phyloP scores from a whole-genome alignment of 37 sponge, comb jelly and placozoan genomes.

The Ephydatia muelleri region DNA sequence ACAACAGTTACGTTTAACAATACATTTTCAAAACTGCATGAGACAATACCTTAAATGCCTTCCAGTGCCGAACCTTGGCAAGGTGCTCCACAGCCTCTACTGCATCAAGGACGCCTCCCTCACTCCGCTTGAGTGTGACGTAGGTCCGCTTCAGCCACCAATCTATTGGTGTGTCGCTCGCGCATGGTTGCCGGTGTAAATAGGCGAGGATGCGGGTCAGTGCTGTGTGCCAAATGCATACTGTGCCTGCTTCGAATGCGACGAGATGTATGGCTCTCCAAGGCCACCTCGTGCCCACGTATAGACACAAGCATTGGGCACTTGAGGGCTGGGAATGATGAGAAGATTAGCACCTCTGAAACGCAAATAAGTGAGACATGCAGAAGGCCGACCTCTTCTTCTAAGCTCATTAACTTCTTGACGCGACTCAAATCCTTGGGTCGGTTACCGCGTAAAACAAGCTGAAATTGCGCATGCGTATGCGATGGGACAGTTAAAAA shows the following conservation, averaged over 20 bases:
- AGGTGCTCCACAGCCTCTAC: conserved; percentile 27
- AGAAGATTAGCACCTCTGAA: background rate
- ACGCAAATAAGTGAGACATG: background rate
- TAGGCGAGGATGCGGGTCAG: background rate
- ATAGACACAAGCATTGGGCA: conserved; percentile 41
- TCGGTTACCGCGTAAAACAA: conserved; percentile 34
- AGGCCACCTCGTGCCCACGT: conserved; percentile 48
- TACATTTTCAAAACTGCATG: background rate
- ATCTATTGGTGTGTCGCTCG: background rate
- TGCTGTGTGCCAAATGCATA: background rate
- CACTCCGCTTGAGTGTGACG: conserved; percentile 19
- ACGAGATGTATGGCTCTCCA: conserved; percentile 49
- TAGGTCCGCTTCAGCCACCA: conserved; percentile 44
- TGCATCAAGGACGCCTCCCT: conserved; percentile 9
- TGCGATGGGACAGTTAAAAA: background rate
- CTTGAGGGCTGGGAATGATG: background rate
- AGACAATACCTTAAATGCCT: conserved; percentile 31
- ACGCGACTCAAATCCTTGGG: conserved; percentile 39
- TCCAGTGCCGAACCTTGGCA: conserved; percentile 27
- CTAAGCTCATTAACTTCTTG: conserved; percentile 13
- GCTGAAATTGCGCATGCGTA: conserved; percentile 18
- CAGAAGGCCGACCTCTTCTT: background rate
- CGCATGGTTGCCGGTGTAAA: background rate
- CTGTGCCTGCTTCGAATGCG: background rate
- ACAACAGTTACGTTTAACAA: background rate